phyloP scores from a whole-genome alignment of 23 tunicate genomes.

The Ciona savignyi region DNA sequence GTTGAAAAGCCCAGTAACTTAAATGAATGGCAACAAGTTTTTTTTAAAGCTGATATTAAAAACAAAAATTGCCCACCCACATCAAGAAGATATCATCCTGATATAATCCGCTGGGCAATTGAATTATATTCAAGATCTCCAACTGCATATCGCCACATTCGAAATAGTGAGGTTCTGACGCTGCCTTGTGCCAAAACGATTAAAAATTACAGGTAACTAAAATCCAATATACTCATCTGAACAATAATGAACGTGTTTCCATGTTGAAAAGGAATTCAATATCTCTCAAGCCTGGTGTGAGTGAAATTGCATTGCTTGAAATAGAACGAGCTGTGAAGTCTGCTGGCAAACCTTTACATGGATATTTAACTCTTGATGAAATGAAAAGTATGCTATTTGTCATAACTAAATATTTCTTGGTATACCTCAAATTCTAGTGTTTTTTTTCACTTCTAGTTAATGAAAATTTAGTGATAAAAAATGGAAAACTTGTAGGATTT shows the following conservation, averaged over 20 bases:
- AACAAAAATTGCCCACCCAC: background rate
- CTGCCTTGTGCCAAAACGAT: conserved; percentile 7
- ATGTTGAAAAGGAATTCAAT: conserved; percentile 12
- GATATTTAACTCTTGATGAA: conserved; percentile 19
- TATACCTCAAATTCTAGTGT: background rate
- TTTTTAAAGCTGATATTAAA: background rate
- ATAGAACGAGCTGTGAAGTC: conserved; percentile 2
- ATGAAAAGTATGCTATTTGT: conserved; percentile 25
- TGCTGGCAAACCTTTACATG: background rate
- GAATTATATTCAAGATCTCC: conserved; percentile 27
- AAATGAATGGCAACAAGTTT: background rate
- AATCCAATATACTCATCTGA: background rate
- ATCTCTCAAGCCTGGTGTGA: conserved; percentile 28
- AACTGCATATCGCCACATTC: conserved; percentile 15
- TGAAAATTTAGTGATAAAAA: conserved; percentile 25
- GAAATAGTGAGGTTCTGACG: conserved; percentile 7
- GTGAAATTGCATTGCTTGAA: background rate
- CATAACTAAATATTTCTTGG: background rate
- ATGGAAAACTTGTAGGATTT: conserved; percentile 37
- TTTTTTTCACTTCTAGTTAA: conserved; percentile 4
- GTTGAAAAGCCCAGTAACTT: background rate
- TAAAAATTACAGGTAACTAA: conserved; percentile 3
- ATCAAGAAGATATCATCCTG: conserved; percentile 21
- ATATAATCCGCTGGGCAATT: conserved; percentile 23
- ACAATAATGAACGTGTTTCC: background rate